Base-by-base conservation (phyloP, 2,888 invertebrate species). In the Thymelicus lineola region DNA sequence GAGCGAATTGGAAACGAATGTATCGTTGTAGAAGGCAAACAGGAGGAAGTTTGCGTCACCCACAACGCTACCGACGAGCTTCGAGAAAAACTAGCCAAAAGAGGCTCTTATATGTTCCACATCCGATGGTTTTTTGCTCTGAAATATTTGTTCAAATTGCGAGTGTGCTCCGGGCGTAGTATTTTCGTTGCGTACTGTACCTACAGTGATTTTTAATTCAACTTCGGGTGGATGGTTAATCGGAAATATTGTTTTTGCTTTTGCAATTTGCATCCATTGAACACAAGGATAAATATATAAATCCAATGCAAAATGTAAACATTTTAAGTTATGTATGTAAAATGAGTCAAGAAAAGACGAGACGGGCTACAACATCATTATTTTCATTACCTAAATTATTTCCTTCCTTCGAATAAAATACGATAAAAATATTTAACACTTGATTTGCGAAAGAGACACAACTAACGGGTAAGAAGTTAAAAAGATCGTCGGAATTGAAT, bases 1-100 rank as follows among this genome's bases (percentile, higher is more conserved):
- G 76, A 74, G 77, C 72, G 76, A 80, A 84, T 82, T 80, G 80
- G 75, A 80, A 80, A 78, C 75, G 78, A 76, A 77, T 79, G 75
- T 78, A 73, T 71, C 70, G 74, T 15, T 74, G 75, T 75, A 75
- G 77, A 71, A 70, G 53, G 71, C 50, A 69, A 66, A 46, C 55
- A 35, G 35, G 50, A 35, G 50, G 38, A 17, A 55, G 58, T 58
- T 58, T 58, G 58, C 58, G 58, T 36, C 36, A 58, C 35, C 58
- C 58, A 58, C 58, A 58, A 15, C 58, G 36, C 38, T 15, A 7
- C 35, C 58, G 58, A 58, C 38, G n/a, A 58, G 36, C 36, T 58
- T 58, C 58, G 58, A 35, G n/a, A 36, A 58, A 36, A 38, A 58
- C 58, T 58, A 15, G 53, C 53, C 53, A 20, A 53, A 53, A 53